These are phyloP conservation scores for Ophiodon elongatus DNA, from an alignment of 2,113 vertebrate genomes.

Conservation along the genomic window DNA sequence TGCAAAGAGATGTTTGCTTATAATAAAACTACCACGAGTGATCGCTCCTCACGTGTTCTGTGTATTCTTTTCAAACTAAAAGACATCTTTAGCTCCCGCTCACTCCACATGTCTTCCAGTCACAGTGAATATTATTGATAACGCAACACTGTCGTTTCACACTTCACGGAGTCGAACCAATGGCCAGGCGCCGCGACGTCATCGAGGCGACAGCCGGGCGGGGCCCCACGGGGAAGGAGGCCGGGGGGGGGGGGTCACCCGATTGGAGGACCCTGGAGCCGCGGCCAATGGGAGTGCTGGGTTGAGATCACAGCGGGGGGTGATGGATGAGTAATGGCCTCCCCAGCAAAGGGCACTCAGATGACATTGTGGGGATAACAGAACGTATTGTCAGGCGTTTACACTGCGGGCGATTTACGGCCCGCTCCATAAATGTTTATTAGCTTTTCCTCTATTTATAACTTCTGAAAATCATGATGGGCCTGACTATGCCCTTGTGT, in stretches of 20 bases:
- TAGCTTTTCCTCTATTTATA: slow-evolving; percentile 87
- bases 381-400: slow-evolving; percentile 83
- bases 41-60: neutral
- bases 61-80: neutral
- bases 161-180: slow-evolving; percentile 61
- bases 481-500: slow-evolving; percentile 71
- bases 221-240: slow-evolving; percentile 20
- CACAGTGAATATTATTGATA: neutral
- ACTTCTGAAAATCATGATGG: slow-evolving; percentile 81
- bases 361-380: slow-evolving; percentile 84
- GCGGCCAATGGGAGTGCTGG: slow-evolving; percentile 54
- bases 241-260: slow-evolving; percentile 16
- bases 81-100: neutral
- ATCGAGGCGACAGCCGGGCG: slow-evolving; percentile 45
- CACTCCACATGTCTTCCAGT: neutral
- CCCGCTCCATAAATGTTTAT: slow-evolving; percentile 85
- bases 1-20: neutral
- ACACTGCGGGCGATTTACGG: slow-evolving; percentile 82
- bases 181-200: slow-evolving; percentile 63
- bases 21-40: neutral
- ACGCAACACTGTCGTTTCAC: slow-evolving; percentile 50
- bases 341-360: slow-evolving; percentile 76
- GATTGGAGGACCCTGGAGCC: slow-evolving; percentile 60
- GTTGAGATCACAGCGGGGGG: slow-evolving; percentile 37
- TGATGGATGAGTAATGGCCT: slow-evolving; percentile 72